A percentile compares a stretch with the other conserved stretches of the same genome.
phyloP scores from a whole-genome alignment of 2,888 invertebrate genomes.

The Ischnus inquisitorius region DNA sequence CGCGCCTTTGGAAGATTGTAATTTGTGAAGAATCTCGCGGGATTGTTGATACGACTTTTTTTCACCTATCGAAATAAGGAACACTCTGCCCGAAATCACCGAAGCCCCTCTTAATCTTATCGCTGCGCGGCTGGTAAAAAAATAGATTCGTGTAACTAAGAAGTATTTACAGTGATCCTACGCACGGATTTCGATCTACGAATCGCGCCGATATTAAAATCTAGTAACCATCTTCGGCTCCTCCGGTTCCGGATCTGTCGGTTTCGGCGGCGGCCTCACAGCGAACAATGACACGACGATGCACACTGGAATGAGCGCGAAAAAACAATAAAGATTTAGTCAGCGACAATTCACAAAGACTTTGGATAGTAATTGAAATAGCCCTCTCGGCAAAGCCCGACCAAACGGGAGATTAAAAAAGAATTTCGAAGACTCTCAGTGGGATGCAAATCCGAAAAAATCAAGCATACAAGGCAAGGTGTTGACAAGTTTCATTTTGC shows the following conservation, averaged over 20 bases:
- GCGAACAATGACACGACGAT: slow-evolving; percentile 71
- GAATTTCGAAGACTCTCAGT: too few species aligned
- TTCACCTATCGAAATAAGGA: too few species aligned
- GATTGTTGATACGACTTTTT: too few species aligned
- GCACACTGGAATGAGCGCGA: slow-evolving; percentile 68
- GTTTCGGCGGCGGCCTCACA: slow-evolving; percentile 59
- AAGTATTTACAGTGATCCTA: slow-evolving; percentile 39
- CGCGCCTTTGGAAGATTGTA: too few species aligned
- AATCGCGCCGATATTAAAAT: slow-evolving; percentile 23
- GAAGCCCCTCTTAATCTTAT: too few species aligned
- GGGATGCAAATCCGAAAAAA: too few species aligned
- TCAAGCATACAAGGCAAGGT: too few species aligned
- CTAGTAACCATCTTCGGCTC: slow-evolving; percentile 62
- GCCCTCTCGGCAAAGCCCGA: too few species aligned
- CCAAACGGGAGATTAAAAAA: too few species aligned
- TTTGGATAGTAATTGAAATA: not conserved
- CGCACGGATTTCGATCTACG: slow-evolving; percentile 16
- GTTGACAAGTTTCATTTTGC: too few species aligned
- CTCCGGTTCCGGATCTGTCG: slow-evolving; percentile 64
- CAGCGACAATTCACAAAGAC: not conserved
- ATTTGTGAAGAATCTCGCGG: too few species aligned
- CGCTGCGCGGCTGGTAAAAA: not conserved
- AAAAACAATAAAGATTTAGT: not conserved
- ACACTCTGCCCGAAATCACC: too few species aligned
- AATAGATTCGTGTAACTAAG: not conserved